Conservation (phyloP, 2,113 vertebrate genomes). For the Microtus oregoni region DNA sequence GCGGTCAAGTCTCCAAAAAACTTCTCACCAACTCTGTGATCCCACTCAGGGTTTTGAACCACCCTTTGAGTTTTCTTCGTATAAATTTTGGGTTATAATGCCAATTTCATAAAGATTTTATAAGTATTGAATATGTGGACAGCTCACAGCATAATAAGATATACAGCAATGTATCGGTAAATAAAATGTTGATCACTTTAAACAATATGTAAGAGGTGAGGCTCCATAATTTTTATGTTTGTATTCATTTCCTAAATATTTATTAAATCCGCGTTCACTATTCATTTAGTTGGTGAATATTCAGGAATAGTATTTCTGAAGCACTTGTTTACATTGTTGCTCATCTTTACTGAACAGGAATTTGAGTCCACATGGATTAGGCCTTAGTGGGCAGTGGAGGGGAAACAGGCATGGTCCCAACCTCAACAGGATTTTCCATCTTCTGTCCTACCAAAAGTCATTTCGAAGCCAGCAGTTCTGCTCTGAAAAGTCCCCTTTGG, state of each 20-base stretch:
- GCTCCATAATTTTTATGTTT: background rate
- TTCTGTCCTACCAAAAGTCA: conserved; percentile 30
- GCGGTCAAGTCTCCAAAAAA: background rate
- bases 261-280: conserved; percentile 25
- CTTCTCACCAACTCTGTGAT: background rate
- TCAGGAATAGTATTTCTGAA: conserved; percentile 18
- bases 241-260: conserved; percentile 47
- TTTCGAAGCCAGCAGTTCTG: conserved; percentile 54
- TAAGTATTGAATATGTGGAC: background rate
- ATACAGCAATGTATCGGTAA: background rate
- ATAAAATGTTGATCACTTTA: background rate
- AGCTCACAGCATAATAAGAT: background rate
- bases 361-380: background rate
- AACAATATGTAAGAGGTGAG: background rate
- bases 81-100: background rate
- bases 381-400: background rate
- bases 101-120: background rate
- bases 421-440: background rate
- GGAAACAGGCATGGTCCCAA: background rate
- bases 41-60: background rate
- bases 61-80: background rate
- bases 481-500: background rate
- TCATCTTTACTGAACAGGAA: background rate
- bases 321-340: background rate
- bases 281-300: background rate